Evolutionary conservation across 2,797 vertebrate genomes (phyloP).

Genomic region (Xenops minutus): DNA sequence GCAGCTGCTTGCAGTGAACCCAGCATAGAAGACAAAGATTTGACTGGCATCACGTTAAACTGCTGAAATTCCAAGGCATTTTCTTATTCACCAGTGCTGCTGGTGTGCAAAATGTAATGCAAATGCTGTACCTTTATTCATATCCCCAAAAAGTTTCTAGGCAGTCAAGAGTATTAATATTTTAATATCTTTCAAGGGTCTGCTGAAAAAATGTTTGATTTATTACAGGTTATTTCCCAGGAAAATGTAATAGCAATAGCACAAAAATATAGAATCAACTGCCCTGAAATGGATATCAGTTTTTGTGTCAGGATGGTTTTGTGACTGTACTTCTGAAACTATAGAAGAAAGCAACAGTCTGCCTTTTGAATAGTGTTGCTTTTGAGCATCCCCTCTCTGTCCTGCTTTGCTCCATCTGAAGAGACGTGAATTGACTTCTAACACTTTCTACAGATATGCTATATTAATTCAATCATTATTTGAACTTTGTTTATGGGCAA

Average conservation of each 20-base stretch:
- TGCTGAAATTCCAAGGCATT: background rate
- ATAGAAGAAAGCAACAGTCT: background rate
- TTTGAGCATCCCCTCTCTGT: background rate
- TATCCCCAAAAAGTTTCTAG: background rate
- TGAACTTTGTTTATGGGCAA: background rate
- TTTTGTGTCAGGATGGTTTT: background rate
- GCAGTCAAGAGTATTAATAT: background rate
- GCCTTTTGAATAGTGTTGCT: background rate
- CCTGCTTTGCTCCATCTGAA: background rate
- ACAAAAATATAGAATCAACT: background rate
- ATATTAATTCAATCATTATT: background rate
- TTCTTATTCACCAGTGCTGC: background rate
- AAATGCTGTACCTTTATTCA: background rate
- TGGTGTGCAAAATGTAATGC: background rate
- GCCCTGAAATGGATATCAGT: background rate
- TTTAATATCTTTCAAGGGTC: background rate
- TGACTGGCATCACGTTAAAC: background rate
- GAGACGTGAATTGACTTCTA: background rate
- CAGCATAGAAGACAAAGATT: background rate
- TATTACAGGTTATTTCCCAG: background rate
- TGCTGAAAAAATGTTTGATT: background rate
- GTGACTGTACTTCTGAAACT: background rate
- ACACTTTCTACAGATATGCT: background rate
- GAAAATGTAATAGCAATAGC: background rate
- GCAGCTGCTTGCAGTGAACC: background rate